A percentile compares a stretch with the other conserved stretches of the same genome.
Evolutionary conservation across 2,888 invertebrate species (phyloP).

Genomic region (Endotricha flammealis): DNA sequence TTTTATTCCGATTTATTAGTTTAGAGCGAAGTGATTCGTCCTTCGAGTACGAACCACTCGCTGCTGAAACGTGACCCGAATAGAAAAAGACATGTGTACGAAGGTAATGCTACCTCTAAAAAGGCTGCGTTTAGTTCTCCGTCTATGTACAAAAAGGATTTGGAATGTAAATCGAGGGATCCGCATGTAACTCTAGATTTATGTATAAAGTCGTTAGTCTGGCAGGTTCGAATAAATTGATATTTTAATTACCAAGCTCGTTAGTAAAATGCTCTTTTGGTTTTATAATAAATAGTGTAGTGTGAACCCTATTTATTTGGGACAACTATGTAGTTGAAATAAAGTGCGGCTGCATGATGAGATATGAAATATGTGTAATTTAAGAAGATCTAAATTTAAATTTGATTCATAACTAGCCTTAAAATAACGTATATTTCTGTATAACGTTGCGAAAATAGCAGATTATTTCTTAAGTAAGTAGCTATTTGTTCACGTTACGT

Average conservation of each 20-base stretch:
- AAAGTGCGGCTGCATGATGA: too few relatives aligned
- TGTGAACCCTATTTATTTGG: too few relatives aligned
- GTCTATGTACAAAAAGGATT: slow-evolving; percentile 9
- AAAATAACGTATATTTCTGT: too few relatives aligned
- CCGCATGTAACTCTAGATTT: slow-evolving; percentile 15
- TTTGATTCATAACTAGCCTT: too few relatives aligned
- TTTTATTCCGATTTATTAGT: slow-evolving; percentile 64
- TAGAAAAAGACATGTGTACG: slow-evolving; percentile 21
- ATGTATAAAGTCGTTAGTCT: not conserved
- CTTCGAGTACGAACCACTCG: slow-evolving; percentile 43
- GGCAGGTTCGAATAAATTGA: not conserved
- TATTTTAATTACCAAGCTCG: not conserved
- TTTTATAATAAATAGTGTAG: too few relatives aligned
- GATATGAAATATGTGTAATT: too few relatives aligned
- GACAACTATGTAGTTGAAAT: too few relatives aligned
- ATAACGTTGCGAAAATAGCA: too few relatives aligned
- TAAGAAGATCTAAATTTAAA: too few relatives aligned
- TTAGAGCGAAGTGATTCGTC: slow-evolving; percentile 65
- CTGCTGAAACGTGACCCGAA: slow-evolving; percentile 47
- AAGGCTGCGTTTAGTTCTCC: slow-evolving; percentile 36
- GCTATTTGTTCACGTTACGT: too few relatives aligned
- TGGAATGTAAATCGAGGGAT: slow-evolving; percentile 14
- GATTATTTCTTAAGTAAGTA: too few relatives aligned
- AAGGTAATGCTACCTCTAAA: slow-evolving; percentile 22
- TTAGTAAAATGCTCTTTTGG: not conserved